A percentile compares a stretch with the other conserved stretches of the same genome.
These are phyloP conservation scores for Leguminivora glycinivorella DNA, from an alignment of 1,140 invertebrate species.

Conservation along the genomic window DNA sequence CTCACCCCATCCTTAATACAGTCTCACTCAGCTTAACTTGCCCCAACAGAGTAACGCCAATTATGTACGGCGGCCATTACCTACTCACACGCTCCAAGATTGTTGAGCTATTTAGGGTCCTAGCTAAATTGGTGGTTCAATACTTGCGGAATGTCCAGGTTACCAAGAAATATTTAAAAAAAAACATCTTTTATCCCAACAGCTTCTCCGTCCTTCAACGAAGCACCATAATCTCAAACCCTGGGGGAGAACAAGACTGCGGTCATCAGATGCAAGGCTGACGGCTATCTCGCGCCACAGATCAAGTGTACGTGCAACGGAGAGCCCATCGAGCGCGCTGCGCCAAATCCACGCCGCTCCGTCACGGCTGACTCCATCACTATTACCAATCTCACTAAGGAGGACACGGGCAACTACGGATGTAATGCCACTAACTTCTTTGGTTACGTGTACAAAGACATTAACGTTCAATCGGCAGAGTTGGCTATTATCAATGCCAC, in stretches of 20 bases:
- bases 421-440: constrained; percentile 99
- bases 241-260: constrained; percentile 95
- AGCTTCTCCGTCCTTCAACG: constrained; percentile 95
- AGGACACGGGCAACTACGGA: constrained; percentile 98
- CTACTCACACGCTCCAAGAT: too few relatives aligned
- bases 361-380: constrained; percentile 87
- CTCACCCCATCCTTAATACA: too few relatives aligned
- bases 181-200: constrained; percentile 34
- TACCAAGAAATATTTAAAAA: too few relatives aligned
- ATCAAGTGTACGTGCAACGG: constrained; percentile 99
- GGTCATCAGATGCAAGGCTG: constrained; percentile 92
- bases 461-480: constrained; percentile 98
- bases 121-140: too few relatives aligned
- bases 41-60: too few relatives aligned
- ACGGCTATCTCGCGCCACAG: constrained; percentile 92
- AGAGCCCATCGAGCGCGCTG: constrained; percentile 88
- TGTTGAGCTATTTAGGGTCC: too few relatives aligned
- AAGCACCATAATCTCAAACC: constrained; percentile 92
- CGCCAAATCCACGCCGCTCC: constrained; percentile 85
- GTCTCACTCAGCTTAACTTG: too few relatives aligned
- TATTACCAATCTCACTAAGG: constrained; percentile 91
- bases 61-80: too few relatives aligned
- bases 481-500: too few relatives aligned
- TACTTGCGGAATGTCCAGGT: too few relatives aligned
- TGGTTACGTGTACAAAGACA: constrained; percentile 98